Conservation (phyloP, 2,113 vertebrate species). For the Panthera tigris region DNA sequence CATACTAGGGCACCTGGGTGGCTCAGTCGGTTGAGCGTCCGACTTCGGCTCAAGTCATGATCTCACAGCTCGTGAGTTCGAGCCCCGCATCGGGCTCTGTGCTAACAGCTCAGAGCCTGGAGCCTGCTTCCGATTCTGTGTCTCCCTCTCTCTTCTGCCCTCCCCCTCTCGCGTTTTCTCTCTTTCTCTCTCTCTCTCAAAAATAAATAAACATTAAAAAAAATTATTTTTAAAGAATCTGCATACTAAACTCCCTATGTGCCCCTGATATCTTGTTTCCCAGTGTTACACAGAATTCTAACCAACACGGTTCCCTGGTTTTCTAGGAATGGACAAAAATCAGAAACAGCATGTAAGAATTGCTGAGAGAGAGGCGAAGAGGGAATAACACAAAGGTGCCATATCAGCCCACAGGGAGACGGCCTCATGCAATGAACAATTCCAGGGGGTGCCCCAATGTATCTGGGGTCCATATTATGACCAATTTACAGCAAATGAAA, state of each 20-base stretch:
- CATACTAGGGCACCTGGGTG: background rate
- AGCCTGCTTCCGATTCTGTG: too few species aligned
- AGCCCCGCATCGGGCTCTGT: too few species aligned
- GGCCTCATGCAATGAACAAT: background rate
- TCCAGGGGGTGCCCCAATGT: background rate
- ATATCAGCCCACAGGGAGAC: background rate
- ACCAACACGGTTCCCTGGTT: background rate
- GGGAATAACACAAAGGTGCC: background rate
- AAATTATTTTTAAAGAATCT: background rate
- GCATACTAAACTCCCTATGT: background rate
- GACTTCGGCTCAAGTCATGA: too few species aligned
- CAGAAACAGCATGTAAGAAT: background rate
- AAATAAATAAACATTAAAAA: background rate
- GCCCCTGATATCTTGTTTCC: background rate
- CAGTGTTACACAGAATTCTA: background rate
- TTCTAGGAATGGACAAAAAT: conserved; percentile 23
- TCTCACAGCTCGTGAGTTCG: too few species aligned
- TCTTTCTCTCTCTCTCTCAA: too few species aligned
- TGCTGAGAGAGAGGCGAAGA: background rate
- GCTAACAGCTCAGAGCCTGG: too few species aligned
- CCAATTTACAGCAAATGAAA: background rate
- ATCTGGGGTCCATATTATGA: background rate
- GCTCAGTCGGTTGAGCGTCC: too few species aligned
- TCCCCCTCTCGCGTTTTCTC: too few species aligned
- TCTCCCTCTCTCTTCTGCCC: too few species aligned